phyloP scores from a whole-genome alignment of 2,888 invertebrate genomes.

The Polymixis flavicincta region DNA sequence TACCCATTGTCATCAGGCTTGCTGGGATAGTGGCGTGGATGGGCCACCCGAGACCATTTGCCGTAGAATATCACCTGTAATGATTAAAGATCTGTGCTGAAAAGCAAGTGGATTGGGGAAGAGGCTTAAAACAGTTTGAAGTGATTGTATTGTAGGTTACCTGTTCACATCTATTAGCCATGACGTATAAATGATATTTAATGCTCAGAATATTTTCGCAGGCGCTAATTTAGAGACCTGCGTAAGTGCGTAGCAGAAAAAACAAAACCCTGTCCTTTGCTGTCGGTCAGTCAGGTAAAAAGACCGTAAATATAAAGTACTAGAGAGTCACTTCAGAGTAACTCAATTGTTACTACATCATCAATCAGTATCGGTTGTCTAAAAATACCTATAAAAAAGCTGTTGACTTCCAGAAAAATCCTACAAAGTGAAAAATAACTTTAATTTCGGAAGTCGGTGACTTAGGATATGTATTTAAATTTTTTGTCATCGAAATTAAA shows the following conservation, averaged over 20 bases:
- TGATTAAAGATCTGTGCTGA: not conserved
- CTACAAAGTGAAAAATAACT: too few species aligned
- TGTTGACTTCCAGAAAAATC: too few species aligned
- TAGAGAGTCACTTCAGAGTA: not conserved
- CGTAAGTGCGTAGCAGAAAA: too few species aligned
- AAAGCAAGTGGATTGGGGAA: not conserved
- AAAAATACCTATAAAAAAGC: too few species aligned
- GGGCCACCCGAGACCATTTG: constrained; percentile 83
- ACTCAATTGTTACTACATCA: not conserved
- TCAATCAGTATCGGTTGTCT: too few species aligned
- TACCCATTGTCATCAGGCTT: constrained; percentile 85
- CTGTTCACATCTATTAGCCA: not conserved
- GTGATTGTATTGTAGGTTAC: not conserved
- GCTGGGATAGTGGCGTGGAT: constrained; percentile 82
- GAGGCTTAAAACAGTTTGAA: not conserved
- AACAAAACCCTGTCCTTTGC: not conserved
- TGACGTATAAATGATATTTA: not conserved
- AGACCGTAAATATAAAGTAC: too few species aligned
- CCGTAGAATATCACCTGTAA: constrained; percentile 84
- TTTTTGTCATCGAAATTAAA: too few species aligned
- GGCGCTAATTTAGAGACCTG: constrained; percentile 1
- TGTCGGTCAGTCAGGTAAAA: not conserved
- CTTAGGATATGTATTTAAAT: too few species aligned
- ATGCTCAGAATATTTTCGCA: constrained; percentile 17
- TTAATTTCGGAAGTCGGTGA: too few species aligned